phyloP scores from a whole-genome alignment of 1,140 invertebrate species.

The roundworm (Caenorhabditis elegans) region WBcel235 BX284605.5:9764501-9765000 shows the following conservation, averaged over 20 bases:
- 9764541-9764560: neutral
- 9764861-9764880: conserved; percentile 44
- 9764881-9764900: conserved; percentile 43
- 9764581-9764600: conserved; percentile 14
- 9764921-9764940: conserved; percentile 28
- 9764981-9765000: conserved; percentile 35
- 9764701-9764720: conserved; percentile 33
- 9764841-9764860: too few species aligned
- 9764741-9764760: conserved; percentile 41
- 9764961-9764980: conserved; percentile 38
- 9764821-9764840: neutral
- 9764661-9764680: neutral
- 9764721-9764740: neutral
- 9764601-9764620: too few species aligned
- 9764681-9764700: conserved; percentile 35
- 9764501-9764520: neutral
- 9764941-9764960: conserved; percentile 33
- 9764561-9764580: conserved; percentile 14
- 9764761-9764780: conserved; percentile 47
- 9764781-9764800: conserved; percentile 41
- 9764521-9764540: neutral
- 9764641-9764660: neutral
- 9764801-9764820: conserved; percentile 39
- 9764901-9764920: conserved; percentile 45
- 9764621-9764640: too few species aligned